Conservation (phyloP, 2,888 invertebrate genomes). For the Leptinotarsa rubiginosa region DNA sequence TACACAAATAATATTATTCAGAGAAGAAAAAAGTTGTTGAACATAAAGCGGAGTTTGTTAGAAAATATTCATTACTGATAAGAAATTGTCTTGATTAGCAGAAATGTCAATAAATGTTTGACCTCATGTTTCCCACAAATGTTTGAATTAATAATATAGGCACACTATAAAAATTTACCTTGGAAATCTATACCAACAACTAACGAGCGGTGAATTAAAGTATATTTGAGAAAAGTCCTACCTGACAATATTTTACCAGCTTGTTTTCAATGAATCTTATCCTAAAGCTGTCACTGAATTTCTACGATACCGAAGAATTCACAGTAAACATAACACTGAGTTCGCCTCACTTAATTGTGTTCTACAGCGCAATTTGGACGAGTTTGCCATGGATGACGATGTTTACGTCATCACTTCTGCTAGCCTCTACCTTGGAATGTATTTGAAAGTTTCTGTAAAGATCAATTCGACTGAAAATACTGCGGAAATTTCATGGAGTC, state of each 20-base stretch:
- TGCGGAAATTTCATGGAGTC: neutral
- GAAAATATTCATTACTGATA: neutral
- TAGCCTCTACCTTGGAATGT: slow-evolving; percentile 32
- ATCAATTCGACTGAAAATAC: neutral
- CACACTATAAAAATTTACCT: neutral
- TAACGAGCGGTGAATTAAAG: neutral
- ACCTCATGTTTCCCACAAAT: slow-evolving; percentile 1
- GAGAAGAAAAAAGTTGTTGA: too few relatives aligned
- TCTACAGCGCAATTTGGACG: slow-evolving; percentile 36
- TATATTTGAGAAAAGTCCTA: neutral
- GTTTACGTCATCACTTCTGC: slow-evolving; percentile 30
- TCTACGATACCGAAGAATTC: neutral
- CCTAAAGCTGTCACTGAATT: neutral
- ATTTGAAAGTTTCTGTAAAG: slow-evolving; percentile 26
- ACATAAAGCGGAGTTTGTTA: neutral
- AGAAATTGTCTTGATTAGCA: neutral
- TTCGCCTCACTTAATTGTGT: neutral
- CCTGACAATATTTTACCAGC: neutral
- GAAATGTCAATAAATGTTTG: neutral
- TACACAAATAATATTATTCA: too few relatives aligned
- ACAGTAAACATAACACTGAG: neutral
- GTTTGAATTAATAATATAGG: neutral
- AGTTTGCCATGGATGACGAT: slow-evolving; percentile 34
- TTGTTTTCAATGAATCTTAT: neutral
- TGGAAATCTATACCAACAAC: neutral